phyloP scores from a whole-genome alignment of 1,140 invertebrate species.

The Holcopasites calliopsidis region DNA sequence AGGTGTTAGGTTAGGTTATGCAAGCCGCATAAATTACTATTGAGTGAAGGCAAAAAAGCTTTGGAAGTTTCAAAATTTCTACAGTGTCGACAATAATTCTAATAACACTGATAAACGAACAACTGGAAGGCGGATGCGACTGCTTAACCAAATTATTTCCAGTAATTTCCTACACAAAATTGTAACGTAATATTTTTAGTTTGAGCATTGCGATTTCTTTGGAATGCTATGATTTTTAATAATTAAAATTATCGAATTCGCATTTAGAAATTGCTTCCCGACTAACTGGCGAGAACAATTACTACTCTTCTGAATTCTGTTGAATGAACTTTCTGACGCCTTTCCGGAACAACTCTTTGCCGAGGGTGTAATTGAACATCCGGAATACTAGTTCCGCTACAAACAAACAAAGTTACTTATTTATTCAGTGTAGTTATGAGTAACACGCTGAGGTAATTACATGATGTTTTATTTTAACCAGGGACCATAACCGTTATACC shows the following conservation, averaged over 20 bases:
- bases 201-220: background rate
- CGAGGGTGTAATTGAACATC: slow-evolving; percentile 95
- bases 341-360: slow-evolving; percentile 87
- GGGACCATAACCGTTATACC: too few relatives aligned
- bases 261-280: slow-evolving; percentile 33
- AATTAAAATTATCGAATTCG: background rate
- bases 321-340: slow-evolving; percentile 87
- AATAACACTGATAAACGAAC: too few relatives aligned
- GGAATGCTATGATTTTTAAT: background rate
- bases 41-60: too few relatives aligned
- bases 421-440: background rate
- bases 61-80: too few relatives aligned
- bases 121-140: too few relatives aligned
- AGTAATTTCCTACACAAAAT: too few relatives aligned
- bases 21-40: too few relatives aligned
- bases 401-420: slow-evolving; percentile 27
- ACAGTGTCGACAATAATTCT: too few relatives aligned
- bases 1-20: too few relatives aligned
- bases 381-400: slow-evolving; percentile 92
- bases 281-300: slow-evolving; percentile 44
- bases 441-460: background rate
- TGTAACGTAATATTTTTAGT: too few relatives aligned
- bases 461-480: slow-evolving; percentile 3
- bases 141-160: too few relatives aligned
- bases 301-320: slow-evolving; percentile 69